Percentiles rank a stretch among this genome's conserved stretches.
phyloP scores from a whole-genome alignment of 1,140 invertebrate species.

The Bombus vancouverensis region DNA sequence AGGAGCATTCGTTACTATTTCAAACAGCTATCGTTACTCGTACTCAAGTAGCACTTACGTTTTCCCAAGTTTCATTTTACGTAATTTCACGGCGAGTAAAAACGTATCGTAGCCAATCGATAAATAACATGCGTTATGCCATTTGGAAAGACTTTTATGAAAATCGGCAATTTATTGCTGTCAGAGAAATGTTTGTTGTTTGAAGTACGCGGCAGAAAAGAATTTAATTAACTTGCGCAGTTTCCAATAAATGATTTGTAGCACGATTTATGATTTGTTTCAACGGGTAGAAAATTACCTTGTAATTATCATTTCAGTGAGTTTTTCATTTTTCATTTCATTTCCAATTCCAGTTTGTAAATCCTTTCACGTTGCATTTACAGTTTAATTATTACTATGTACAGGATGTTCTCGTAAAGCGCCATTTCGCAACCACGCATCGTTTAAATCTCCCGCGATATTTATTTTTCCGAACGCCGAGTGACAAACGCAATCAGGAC shows the following conservation, averaged over 20 bases:
- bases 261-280: not conserved
- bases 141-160: not conserved
- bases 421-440: not conserved
- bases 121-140: not conserved
- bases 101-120: not conserved
- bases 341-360: not conserved
- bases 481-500: not conserved
- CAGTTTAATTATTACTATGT: not conserved
- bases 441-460: not conserved
- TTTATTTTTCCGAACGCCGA: not conserved
- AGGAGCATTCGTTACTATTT: not conserved
- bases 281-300: not conserved
- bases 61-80: not conserved
- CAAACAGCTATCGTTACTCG: not conserved
- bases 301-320: not conserved
- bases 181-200: not conserved
- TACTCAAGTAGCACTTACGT: not conserved
- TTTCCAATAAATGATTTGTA: not conserved
- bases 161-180: not conserved
- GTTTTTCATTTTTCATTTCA: not conserved
- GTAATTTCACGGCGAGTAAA: too few relatives aligned
- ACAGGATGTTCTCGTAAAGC: not conserved
- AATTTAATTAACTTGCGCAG: not conserved
- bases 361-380: not conserved
- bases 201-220: not conserved